Conservation (phyloP, 2,888 invertebrate species). For the Mimas tiliae region DNA sequence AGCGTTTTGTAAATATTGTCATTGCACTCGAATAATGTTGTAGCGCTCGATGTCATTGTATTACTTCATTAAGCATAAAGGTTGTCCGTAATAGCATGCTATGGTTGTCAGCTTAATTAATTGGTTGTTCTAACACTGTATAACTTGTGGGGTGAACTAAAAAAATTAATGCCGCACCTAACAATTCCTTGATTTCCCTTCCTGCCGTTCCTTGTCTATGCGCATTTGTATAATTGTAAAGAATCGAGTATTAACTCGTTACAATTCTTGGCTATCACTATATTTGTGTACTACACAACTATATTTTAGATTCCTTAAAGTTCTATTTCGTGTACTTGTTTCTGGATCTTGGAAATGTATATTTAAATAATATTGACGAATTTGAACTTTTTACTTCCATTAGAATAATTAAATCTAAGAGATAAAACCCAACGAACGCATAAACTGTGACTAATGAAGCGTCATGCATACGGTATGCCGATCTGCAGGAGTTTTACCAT, state of each 20-base stretch:
- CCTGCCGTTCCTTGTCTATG: not conserved
- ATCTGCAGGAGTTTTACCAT: conserved; percentile 12
- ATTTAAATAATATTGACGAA: too few relatives aligned
- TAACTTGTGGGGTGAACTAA: not conserved
- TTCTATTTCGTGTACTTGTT: too few relatives aligned
- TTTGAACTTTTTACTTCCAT: too few relatives aligned
- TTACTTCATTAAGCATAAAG: conserved; percentile 12
- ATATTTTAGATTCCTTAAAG: too few relatives aligned
- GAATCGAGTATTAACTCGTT: too few relatives aligned
- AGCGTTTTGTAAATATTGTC: conserved; percentile 18
- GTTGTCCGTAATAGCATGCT: not conserved
- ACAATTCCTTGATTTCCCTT: not conserved
- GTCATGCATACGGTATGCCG: not conserved
- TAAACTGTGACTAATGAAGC: conserved; percentile 2
- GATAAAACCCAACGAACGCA: not conserved
- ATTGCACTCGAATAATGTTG: conserved; percentile 16
- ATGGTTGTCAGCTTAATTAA: conserved; percentile 10
- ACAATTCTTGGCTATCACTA: too few relatives aligned
- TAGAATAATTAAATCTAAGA: not conserved
- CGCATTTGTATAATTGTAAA: not conserved
- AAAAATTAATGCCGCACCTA: conserved; percentile 3
- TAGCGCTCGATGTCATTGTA: conserved; percentile 4
- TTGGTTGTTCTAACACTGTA: not conserved
- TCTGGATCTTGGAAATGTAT: too few relatives aligned
- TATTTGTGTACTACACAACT: too few relatives aligned